These are phyloP conservation scores for Sebastes paucispinis DNA, from an alignment of 2,797 vertebrate genomes.

Conservation along the genomic window DNA sequence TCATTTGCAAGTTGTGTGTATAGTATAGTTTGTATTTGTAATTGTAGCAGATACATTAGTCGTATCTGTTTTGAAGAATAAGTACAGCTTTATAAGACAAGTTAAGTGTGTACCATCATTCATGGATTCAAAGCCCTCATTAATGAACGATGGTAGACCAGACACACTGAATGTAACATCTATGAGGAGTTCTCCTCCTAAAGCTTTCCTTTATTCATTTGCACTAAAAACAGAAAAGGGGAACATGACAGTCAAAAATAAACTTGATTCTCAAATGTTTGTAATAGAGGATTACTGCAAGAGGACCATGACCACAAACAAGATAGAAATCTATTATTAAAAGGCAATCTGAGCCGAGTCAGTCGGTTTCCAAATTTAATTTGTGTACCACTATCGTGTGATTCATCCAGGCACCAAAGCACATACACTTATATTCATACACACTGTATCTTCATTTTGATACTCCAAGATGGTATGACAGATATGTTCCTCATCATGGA, in stretches of 20 bases:
- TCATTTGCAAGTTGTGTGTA: background rate
- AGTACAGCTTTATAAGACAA: background rate
- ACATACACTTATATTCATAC: background rate
- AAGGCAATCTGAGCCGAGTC: conserved; percentile 18
- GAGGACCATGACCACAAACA: background rate
- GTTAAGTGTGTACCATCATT: background rate
- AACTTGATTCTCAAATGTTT: background rate
- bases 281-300: background rate
- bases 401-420: conserved; percentile 8
- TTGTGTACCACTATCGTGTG: conserved; percentile 10
- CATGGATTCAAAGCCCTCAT: background rate
- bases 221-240: background rate
- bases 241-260: conserved; percentile 7
- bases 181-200: background rate
- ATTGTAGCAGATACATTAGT: background rate
- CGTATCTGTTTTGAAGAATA: background rate
- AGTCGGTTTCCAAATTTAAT: conserved; percentile 34
- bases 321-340: conserved; percentile 30
- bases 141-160: background rate
- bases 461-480: background rate
- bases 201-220: conserved; percentile 17
- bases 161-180: background rate
- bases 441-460: conserved; percentile 5
- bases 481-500: too few relatives aligned
- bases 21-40: background rate